Evolutionary conservation across 2,797 vertebrate genomes (phyloP), one percentile per base, ranked within the genome.

Genomic region (Paratrypauchen microcephalus): DNA sequence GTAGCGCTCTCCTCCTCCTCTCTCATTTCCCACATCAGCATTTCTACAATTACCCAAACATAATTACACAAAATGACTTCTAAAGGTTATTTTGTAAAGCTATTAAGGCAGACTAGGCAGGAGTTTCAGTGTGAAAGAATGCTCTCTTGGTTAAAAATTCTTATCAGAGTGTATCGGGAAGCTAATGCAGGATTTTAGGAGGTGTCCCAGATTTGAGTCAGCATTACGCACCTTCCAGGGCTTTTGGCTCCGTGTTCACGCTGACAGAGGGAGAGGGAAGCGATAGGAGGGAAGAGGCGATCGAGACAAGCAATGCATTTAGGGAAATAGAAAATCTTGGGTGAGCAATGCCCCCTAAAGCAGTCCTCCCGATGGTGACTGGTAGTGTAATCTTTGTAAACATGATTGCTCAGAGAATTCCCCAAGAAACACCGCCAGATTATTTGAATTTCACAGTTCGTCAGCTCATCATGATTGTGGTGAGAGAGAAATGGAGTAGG

Each of bases 181-280:
- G 63, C 66, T 55, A 73, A 75, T 64, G 21, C 65, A 55, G 50
- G 48, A 36, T 81, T 83, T 76, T 63, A 23, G 68, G 67, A 75
- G 70, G 62, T 45, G 66, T 73, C 63, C 65, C n/a, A 32, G 0
- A 11, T 79, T 80, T 84, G 84, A 90, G 72, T 89, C 83, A 81
- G 83, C 84, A 85, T 61, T 62, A 65, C 70, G 70, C 58, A 69
- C 61, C 79, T 82, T 68, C 68, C 65, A 68, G 66, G 74, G 77
- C 73, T 76, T 81, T 57, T 58, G 62, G 48, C 69, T 58, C 19
- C 4, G 77, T 77, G 19, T 71, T 74, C 76, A 71, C 30, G 19
- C 73, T 62, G 69, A 68, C 65, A 48, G 71, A 60, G 69, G 70
- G 65, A 74, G 73, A 72, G 76, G 69, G 21, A 54, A 15, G 41